A percentile compares a stretch with the other conserved stretches of the same genome.
Evolutionary conservation across 2,888 invertebrate species (phyloP).

Genomic region (Neoaliturus tenellus): DNA sequence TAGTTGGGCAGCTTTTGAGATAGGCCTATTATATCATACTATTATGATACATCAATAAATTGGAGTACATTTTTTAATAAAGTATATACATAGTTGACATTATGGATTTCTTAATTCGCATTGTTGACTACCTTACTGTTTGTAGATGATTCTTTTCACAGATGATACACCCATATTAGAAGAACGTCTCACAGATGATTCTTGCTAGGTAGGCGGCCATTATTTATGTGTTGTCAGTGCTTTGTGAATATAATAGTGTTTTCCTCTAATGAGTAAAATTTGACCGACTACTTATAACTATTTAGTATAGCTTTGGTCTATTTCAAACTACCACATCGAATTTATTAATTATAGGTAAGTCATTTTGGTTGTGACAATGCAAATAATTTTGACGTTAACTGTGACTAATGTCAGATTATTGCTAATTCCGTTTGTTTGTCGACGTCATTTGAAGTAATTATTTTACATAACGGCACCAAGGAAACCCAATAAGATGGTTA

Average conservation of each 20-base stretch:
- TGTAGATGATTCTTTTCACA: not conserved
- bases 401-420: conserved; percentile 19
- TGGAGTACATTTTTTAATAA: too few species aligned
- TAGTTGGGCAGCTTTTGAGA: too few species aligned
- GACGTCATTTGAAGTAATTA: conserved; percentile 24
- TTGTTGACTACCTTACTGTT: not conserved
- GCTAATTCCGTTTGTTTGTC: conserved; percentile 38
- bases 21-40: too few species aligned
- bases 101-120: too few species aligned
- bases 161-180: conserved; percentile 4
- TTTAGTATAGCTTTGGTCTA: not conserved
- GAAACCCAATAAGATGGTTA: not conserved
- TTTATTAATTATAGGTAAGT: conserved; percentile 23
- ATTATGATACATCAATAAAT: too few species aligned
- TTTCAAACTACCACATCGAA: conserved; percentile 17
- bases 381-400: not conserved
- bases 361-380: not conserved
- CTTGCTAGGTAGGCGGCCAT: conserved; percentile 45
- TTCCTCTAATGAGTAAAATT: conserved; percentile 21
- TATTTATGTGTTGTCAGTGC: conserved; percentile 52
- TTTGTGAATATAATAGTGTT: conserved; percentile 1
- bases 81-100: too few species aligned
- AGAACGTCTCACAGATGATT: conserved; percentile 46
- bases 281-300: not conserved
- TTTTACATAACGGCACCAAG: conserved; percentile 24